Base-by-base conservation (phyloP, 2,113 vertebrate genomes). In the Percopsis transmontana region DNA sequence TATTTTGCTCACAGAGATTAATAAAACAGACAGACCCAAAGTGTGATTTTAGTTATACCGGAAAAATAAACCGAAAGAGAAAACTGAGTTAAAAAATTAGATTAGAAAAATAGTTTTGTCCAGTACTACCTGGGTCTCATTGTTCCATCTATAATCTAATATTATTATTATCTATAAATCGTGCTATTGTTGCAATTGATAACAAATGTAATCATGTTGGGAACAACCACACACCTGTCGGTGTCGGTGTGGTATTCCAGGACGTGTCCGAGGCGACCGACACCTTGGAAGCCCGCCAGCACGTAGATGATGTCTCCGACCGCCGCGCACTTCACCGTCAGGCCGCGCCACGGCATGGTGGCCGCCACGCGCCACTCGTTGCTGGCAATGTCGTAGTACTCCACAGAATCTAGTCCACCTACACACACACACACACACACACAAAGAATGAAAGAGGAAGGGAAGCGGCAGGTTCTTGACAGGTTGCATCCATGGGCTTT, bases 201-300 rank as follows among this genome's bases (percentile, higher is more conserved):
- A n/a, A 54, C 42, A 13, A 21, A 56, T 10, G 15, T 56, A 18
- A 21, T 53, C 16, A 41, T 21, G 19, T 13, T 11, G 14, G 15
- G 40, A 23, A 54, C 19, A 12, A 20, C 24, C 20, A 19, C 21
- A 63, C 77, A 97, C 82, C 96, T 96, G 89, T 99, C 96, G 39
- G 92, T 93, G 79, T 99, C 95, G 0, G 94, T 96, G 70, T 98
- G 94, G 70, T 97, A 99, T 80, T 99, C 97, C 55, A 99, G 91
- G 82, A 96, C 93, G 74, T 98, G 94, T 61, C 95, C 96, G 52
- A 99, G 93, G 20, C 96, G 92, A 19, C 96, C 96, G 58, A 97
- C 96, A n/a, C 95, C 97, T 86, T 99, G 96, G 85, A 98, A 97
- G 50, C 97, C 97, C 16, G 96, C 96, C 88, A 98, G 89, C 39